These are phyloP conservation scores for Platypus cylindrus DNA, from an alignment of 2,888 invertebrate species.

Conservation along the genomic window DNA sequence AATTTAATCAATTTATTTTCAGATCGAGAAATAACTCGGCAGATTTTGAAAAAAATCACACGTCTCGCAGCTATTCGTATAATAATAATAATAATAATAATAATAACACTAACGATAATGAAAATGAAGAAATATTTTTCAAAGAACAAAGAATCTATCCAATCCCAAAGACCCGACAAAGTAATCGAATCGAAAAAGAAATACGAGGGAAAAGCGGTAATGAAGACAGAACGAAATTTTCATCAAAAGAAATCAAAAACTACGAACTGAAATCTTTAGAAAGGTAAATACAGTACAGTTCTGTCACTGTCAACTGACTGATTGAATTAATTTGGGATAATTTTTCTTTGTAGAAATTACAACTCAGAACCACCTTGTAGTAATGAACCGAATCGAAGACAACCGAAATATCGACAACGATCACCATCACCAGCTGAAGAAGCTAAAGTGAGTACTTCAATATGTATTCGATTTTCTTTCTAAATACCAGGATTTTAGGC, in stretches of 20 bases:
- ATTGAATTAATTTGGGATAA: no score
- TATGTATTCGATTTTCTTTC: background rate
- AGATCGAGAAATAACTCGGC: constrained; percentile 20
- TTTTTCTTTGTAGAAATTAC: background rate
- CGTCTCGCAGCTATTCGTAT: constrained; percentile 18
- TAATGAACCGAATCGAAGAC: constrained; percentile 14
- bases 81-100: constrained; percentile 19
- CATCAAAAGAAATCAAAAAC: no score
- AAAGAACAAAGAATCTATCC: constrained; percentile 22
- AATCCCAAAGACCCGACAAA: constrained; percentile 23
- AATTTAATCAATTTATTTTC: constrained; percentile 3
- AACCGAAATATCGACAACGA: constrained; percentile 23
- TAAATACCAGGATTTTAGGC: constrained; percentile 28
- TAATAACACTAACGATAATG: no score
- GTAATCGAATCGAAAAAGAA: constrained; percentile 5
- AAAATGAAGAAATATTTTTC: constrained; percentile 20
- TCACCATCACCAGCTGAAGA: constrained; percentile 38
- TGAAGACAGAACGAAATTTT: no score
- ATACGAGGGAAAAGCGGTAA: no score
- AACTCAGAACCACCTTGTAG: constrained; percentile 6
- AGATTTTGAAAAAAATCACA: constrained; percentile 18
- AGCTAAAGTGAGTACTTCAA: constrained; percentile 24
- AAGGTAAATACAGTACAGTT: constrained; percentile 11
- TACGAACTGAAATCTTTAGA: constrained; percentile 7
- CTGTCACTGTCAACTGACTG: no score